phyloP scores from a whole-genome alignment of 2,888 invertebrate genomes.

The Nebria salina region DNA sequence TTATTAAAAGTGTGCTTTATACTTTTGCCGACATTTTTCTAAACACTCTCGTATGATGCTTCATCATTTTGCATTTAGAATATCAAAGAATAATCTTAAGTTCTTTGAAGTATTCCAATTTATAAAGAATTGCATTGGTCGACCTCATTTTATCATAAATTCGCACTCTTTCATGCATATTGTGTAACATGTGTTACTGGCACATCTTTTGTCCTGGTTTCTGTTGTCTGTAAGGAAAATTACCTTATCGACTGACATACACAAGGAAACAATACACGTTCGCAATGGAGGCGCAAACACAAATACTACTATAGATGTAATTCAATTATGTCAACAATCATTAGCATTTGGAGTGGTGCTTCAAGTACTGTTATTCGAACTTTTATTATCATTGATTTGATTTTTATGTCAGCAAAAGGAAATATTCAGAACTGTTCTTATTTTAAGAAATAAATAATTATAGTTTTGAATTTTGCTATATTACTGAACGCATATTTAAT shows the following conservation, averaged over 20 bases:
- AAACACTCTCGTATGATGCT: too few relatives aligned
- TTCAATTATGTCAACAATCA: slow-evolving; percentile 15
- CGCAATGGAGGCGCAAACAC: background rate
- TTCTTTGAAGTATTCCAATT: background rate
- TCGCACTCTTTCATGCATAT: slow-evolving; percentile 23
- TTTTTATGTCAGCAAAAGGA: too few relatives aligned
- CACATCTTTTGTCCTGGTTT: slow-evolving; percentile 37
- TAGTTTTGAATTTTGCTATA: too few relatives aligned
- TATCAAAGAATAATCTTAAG: too few relatives aligned
- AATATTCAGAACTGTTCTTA: too few relatives aligned
- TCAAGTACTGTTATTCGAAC: slow-evolving; percentile 7
- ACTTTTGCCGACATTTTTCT: too few relatives aligned
- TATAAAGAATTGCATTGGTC: background rate
- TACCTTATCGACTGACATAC: slow-evolving; percentile 15
- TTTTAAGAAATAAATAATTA: too few relatives aligned
- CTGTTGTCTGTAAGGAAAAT: slow-evolving; percentile 9
- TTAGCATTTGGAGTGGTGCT: background rate
- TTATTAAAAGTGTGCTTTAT: too few relatives aligned
- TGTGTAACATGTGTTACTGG: slow-evolving; percentile 29
- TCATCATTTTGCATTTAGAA: too few relatives aligned
- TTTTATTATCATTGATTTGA: background rate
- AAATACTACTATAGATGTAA: background rate
- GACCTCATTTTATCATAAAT: background rate
- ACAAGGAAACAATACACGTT: slow-evolving; percentile 12
- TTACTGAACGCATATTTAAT: too few relatives aligned